These are phyloP conservation scores for Nebria ingens DNA, from an alignment of 1,140 invertebrate species.

Conservation along the genomic window DNA sequence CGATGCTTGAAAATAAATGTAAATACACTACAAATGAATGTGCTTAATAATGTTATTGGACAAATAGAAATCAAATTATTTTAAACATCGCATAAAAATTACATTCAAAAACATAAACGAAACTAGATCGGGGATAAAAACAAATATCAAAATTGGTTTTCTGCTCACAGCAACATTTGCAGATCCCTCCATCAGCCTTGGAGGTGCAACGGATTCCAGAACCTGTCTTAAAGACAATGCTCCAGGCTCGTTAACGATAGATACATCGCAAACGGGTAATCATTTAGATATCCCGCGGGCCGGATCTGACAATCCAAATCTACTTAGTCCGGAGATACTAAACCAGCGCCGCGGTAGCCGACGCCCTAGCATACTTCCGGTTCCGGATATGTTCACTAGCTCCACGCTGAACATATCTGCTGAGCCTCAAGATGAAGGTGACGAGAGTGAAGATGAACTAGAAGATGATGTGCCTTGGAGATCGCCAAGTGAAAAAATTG, in stretches of 20 bases:
- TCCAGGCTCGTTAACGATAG: slow-evolving; percentile 45
- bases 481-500: slow-evolving; percentile 79
- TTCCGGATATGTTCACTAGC: slow-evolving; percentile 78
- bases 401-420: slow-evolving; percentile 62
- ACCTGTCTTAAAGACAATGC: slow-evolving; percentile 52
- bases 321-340: slow-evolving; percentile 67
- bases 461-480: slow-evolving; percentile 83
- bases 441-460: slow-evolving; percentile 78
- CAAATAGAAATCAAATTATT: no score
- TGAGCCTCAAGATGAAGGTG: slow-evolving; percentile 53
- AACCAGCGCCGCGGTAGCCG: slow-evolving; percentile 70
- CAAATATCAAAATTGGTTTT: slow-evolving; percentile 1
- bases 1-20: no score
- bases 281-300: slow-evolving; percentile 65
- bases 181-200: slow-evolving; percentile 27
- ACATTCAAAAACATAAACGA: no score
- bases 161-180: slow-evolving; percentile 25
- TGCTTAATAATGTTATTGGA: no score
- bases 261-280: slow-evolving; percentile 52
- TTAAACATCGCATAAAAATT: no score
- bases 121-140: no score
- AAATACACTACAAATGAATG: no score
- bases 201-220: slow-evolving; percentile 43
- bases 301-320: slow-evolving; percentile 66
- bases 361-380: slow-evolving; percentile 74